Base-by-base conservation (phyloP, 2,888 invertebrate species). In the Bedellia somnulentella region DNA sequence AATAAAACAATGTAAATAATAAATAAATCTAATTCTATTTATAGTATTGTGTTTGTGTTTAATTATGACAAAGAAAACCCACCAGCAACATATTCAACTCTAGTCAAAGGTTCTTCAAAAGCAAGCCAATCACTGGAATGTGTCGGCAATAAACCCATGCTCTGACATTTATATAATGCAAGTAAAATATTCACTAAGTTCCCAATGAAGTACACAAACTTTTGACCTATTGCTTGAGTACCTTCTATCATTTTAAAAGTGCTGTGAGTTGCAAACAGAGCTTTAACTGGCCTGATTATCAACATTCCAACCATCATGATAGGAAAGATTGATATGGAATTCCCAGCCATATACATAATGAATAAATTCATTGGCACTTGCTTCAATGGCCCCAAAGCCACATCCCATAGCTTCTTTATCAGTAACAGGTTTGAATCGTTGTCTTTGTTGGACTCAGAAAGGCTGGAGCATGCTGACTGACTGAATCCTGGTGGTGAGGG, bases 281-380 rank as follows among this genome's bases (percentile, higher is more conserved):
- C 96, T 70, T 98, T 97, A 15, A 98, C 84, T 2, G 98, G 98
- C 37, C 97, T 80, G 48, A 98, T 89, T 46, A 98, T 87, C 71
- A 99, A 81, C 99, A 99, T 99, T 24, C 96, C 97, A 5, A 99
- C 96, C 99, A 99, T 99, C 99, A 99, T 99, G 27, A 99, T 99
- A 0, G 99, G 99, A 50, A 99, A 98, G 47, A 99, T 98, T 1
- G 97, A 98, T 48, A 99, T 97, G 0, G 97, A 95, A 61, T 94
- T 97, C 11, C 98, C 98, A 31, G 98, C 95, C 99, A 99, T 99
- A 67, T 98, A 99, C 95, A 99, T 97, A 35, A 99, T 94, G 59
- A 99, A 95, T 37, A 99, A 78, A 66, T 99, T 99, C 99, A 99
- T 99, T 1, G 97, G 97, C 41, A 92, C 92, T 76, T 93, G 96